A percentile compares a stretch with the other conserved stretches of the same genome.
Conservation (phyloP, 2,797 vertebrate genomes). For the Eospalax fontanierii region DNA sequence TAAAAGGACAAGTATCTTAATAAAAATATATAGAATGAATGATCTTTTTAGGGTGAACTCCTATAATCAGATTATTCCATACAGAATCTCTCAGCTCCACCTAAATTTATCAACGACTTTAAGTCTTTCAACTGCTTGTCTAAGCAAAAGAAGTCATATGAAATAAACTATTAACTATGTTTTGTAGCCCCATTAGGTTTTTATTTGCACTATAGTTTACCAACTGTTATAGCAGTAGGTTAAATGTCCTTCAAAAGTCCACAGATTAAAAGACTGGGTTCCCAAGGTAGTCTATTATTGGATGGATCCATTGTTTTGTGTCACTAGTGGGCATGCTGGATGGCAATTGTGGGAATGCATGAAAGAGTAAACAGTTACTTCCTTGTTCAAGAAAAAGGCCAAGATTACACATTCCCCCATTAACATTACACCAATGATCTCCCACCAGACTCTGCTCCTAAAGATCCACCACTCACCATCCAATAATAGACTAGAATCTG, state of each 20-base stretch:
- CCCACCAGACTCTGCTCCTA: too few relatives aligned
- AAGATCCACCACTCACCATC: too few relatives aligned
- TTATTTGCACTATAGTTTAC: constrained; percentile 1
- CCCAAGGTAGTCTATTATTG: neutral
- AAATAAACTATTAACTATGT: constrained; percentile 1
- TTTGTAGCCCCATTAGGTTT: neutral
- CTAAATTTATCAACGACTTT: neutral
- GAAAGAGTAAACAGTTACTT: too few relatives aligned
- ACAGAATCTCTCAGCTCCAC: constrained; percentile 26
- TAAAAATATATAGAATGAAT: constrained; percentile 24
- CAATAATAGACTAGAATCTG: neutral
- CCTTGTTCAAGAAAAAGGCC: too few relatives aligned
- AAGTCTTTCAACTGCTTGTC: neutral
- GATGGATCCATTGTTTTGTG: too few relatives aligned
- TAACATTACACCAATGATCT: too few relatives aligned
- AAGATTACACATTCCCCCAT: too few relatives aligned
- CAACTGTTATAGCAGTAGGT: neutral
- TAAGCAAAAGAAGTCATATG: neutral
- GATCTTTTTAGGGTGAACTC: neutral
- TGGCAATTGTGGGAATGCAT: too few relatives aligned
- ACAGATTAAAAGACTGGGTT: neutral
- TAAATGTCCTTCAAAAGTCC: neutral
- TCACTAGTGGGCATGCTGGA: too few relatives aligned
- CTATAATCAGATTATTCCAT: neutral
- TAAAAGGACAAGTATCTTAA: constrained; percentile 40